phyloP scores from a whole-genome alignment of 2,797 vertebrate species.

The Tinamus major region DNA sequence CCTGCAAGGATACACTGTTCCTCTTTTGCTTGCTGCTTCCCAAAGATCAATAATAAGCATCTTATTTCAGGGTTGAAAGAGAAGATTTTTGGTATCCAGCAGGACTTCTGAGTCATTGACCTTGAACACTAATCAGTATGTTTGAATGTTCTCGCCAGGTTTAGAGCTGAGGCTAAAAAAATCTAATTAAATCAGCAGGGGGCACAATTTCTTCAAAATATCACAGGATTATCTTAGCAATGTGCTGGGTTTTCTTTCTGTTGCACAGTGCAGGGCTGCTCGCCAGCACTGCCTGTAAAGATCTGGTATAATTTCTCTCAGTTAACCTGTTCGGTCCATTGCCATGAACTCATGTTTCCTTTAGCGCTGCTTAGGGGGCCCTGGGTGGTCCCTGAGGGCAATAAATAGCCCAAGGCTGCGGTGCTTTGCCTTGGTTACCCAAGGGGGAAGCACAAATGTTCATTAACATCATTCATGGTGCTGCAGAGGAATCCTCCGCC shows the following conservation, averaged over 20 bases:
- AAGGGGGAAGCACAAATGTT: not conserved
- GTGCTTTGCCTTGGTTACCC: not conserved
- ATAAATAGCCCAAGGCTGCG: not conserved
- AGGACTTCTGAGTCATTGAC: slow-evolving; percentile 52
- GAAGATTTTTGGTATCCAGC: slow-evolving; percentile 27
- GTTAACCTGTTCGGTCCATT: not conserved
- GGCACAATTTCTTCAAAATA: slow-evolving; percentile 75
- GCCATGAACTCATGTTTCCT: not conserved
- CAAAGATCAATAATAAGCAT: slow-evolving; percentile 52
- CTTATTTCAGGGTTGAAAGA: slow-evolving; percentile 55
- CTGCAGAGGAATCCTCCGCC: not conserved
- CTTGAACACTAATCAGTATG: slow-evolving; percentile 43
- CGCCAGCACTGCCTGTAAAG: not conserved
- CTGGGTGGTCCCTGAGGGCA: not conserved
- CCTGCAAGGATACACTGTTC: not conserved
- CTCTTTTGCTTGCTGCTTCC: slow-evolving; percentile 24
- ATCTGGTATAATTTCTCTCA: not conserved
- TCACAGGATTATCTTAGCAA: not conserved
- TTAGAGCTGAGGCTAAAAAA: not conserved
- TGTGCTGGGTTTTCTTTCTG: not conserved
- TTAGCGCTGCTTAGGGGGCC: not conserved
- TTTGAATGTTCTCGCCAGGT: not conserved
- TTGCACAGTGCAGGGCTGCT: not conserved
- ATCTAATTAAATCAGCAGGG: slow-evolving; percentile 77
- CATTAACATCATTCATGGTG: accelerated